phyloP scores from a whole-genome alignment of 2,888 invertebrate genomes.

The Lasioglossum villosulum region DNA sequence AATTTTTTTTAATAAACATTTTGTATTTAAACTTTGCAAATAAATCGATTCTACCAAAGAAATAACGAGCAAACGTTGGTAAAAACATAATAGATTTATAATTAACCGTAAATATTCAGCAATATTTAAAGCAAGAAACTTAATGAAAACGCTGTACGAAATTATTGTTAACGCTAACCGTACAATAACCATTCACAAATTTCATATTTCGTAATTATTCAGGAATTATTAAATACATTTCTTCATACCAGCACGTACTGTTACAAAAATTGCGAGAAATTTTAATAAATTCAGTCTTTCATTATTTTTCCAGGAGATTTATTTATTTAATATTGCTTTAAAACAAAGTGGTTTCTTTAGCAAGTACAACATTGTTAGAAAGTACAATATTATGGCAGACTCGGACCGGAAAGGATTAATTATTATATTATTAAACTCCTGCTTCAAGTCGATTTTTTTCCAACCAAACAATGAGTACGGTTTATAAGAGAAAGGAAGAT shows the following conservation, averaged over 20 bases:
- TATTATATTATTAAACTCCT: neutral
- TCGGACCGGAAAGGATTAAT: neutral
- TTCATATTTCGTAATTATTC: neutral
- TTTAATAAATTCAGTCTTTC: neutral
- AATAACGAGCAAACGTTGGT: neutral
- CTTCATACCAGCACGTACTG: neutral
- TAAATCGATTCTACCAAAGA: neutral
- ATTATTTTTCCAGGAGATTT: no score
- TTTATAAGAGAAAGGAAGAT: neutral
- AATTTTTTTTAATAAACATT: neutral
- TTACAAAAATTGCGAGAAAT: neutral
- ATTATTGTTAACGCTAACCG: neutral
- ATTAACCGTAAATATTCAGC: neutral
- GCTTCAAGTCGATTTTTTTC: neutral
- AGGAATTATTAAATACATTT: no score
- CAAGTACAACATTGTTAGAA: no score
- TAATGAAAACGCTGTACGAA: neutral
- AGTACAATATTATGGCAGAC: no score
- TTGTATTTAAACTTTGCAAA: neutral
- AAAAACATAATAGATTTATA: neutral
- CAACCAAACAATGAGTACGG: neutral
- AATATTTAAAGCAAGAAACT: neutral
- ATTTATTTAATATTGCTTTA: no score
- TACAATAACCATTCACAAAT: neutral
- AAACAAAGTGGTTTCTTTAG: no score